These are phyloP conservation scores for Gymnogyps californianus DNA, from an alignment of 2,113 vertebrate species.

Conservation along the genomic window DNA sequence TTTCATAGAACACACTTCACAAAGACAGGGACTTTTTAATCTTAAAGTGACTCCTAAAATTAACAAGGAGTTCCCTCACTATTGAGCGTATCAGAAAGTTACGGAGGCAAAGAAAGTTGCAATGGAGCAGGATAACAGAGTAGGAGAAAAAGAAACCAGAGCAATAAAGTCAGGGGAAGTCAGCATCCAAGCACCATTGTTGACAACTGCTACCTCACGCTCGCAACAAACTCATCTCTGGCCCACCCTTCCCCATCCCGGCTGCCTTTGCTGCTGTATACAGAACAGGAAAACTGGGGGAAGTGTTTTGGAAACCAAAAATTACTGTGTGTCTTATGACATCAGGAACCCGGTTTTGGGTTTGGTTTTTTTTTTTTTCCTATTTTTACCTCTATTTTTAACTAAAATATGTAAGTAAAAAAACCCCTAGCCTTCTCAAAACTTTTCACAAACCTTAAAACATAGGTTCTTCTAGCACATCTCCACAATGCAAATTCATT, in stretches of 20 bases:
- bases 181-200: not conserved
- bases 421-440: not conserved
- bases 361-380: not conserved
- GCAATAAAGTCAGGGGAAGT: not conserved
- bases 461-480: not conserved
- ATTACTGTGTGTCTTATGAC: not conserved
- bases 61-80: not conserved
- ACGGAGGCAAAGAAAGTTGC: not conserved
- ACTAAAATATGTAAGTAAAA: not conserved
- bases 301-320: not conserved
- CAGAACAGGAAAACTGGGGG: not conserved
- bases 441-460: not conserved
- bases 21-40: not conserved
- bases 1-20: not conserved
- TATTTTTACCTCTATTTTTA: not conserved
- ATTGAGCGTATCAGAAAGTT: not conserved
- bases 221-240: not conserved
- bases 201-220: not conserved
- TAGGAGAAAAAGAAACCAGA: not conserved
- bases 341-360: not conserved
- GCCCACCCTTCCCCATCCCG: not conserved
- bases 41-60: not conserved
- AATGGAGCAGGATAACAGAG: not conserved
- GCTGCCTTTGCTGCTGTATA: not conserved
- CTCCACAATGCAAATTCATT: not conserved